Conservation (phyloP, 1,140 invertebrate genomes). For the Ruditapes philippinarum region DNA sequence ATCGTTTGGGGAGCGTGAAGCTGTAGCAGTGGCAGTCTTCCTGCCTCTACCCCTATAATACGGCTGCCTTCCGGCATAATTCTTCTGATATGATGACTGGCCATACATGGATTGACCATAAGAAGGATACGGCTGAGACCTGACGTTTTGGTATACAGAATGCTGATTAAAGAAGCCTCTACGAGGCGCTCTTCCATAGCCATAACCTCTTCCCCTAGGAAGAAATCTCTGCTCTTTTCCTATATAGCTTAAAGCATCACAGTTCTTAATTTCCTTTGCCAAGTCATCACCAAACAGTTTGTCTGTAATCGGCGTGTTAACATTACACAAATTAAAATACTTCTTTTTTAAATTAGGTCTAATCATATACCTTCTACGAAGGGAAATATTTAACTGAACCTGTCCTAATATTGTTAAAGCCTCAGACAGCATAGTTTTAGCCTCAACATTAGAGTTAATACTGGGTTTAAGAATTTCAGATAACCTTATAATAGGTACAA, state of each 20-base stretch:
- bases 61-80: neutral
- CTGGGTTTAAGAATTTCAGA: neutral
- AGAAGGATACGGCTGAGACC: neutral
- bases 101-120: neutral
- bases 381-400: neutral
- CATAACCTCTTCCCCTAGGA: neutral
- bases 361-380: slow-evolving; percentile 6
- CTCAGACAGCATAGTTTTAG: slow-evolving; percentile 9
- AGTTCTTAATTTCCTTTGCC: slow-evolving; percentile 36
- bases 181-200: neutral
- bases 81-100: neutral
- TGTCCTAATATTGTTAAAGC: slow-evolving; percentile 1
- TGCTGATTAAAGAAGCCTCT: too few species aligned
- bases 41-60: neutral
- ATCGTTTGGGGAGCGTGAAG: neutral
- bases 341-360: slow-evolving; percentile 19
- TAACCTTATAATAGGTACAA: too few species aligned
- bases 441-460: neutral
- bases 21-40: neutral
- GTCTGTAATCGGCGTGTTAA: neutral
- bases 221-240: neutral
- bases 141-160: neutral
- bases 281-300: slow-evolving; percentile 51
- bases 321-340: slow-evolving; percentile 5
- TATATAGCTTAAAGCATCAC: neutral